Base-by-base conservation (phyloP, 2,888 invertebrate genomes). In the Penaeus monodon region DNA sequence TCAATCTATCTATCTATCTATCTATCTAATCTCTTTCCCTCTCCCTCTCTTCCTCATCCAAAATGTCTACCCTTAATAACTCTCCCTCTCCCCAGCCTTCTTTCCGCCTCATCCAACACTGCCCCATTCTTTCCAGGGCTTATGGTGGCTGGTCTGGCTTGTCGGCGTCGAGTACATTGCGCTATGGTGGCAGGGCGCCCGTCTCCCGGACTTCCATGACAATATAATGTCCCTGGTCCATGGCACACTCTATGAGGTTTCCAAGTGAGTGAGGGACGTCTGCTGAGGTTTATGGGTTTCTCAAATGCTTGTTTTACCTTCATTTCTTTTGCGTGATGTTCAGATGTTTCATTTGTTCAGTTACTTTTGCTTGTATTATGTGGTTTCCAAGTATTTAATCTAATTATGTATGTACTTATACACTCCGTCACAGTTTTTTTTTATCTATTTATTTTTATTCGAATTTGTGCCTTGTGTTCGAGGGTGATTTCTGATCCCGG, bases 111-210 rank as follows among this genome's bases (percentile, higher is more conserved):
- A 38, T 20, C 24, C 66, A 10, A 1, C 2, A 1, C 6, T 80
- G n/a, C 74, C 66, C 6, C 38, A 7, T 65, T 57, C 24, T 80
- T 64, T 77, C 12, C 88, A 88, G 88, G 76, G 78, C 22, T 14
- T 84, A 22, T 88, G 88, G 88, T 84, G 84, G 84, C 63, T 88
- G 77, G 27, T 81, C 29, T 88, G 88, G 84, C 29, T 88, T 38
- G 77, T 84, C 57, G n/a, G 44, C 8, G 65, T 88, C 76, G 88
- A 88, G 80, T 88, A 84, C 27, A 2, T 81, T 44, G 88, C 70
- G 10, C 33, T 88, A 29, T 88, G 88, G 88, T 81, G 80, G 81
- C 88, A 88, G 57, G 76, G 76, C 1, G 84, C 44, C 27, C 65
- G 76, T 4, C 74, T 88, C 1, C 88, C 88, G 1, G 29, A 29